Base-by-base conservation (phyloP, 1,140 invertebrate species). In the Drosophila guanche region DNA sequence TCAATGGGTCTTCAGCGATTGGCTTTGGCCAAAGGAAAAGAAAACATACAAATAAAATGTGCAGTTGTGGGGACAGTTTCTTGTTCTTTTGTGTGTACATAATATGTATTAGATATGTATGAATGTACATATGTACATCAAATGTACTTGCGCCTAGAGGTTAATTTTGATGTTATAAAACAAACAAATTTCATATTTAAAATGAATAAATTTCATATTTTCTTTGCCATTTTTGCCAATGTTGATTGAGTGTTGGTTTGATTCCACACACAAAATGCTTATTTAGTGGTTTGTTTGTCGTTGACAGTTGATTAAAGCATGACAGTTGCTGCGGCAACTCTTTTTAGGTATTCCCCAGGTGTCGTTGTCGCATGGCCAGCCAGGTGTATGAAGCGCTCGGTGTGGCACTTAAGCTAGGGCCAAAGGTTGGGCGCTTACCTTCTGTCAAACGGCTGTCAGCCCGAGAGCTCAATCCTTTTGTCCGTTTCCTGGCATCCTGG, bases 391-490 rank as follows among this genome's bases (percentile, higher is more conserved):
- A 76, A 61, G 59, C 42, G 62, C 56, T 37, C 52, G 65, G 57
- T 46, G 55, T 55, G 72, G 52, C 73, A 76, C 73, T 76, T 69
- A 69, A 57, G 63, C 62, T 10, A 41, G 33, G 60, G 71, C 70
- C 53, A 73, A 46, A 73, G 70, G 62, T 72, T 47, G 46, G 70
- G 70, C 50, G 50, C 69, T 47, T 72, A 14, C 62, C 54, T 48
- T 66, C 66, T 76, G 73, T 76, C 73, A 76, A 76, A 55, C 46
- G 63, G 46, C 63, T 76, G 73, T 76, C 73, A 76, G 52, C 52
- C 63, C 60, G 25, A 51, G 12, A 53, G 71, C 72, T 40, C 61
- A 75, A 75, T 74, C 71, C 70, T 75, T 75, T 75, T 75, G 71
- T 75, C 71, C 71, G 60, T 45, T 75, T 59, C 41, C 29, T 54